These are phyloP conservation scores for Poecilobothrus nobilitatus DNA, from an alignment of 2,888 invertebrate species.

Conservation along the genomic window DNA sequence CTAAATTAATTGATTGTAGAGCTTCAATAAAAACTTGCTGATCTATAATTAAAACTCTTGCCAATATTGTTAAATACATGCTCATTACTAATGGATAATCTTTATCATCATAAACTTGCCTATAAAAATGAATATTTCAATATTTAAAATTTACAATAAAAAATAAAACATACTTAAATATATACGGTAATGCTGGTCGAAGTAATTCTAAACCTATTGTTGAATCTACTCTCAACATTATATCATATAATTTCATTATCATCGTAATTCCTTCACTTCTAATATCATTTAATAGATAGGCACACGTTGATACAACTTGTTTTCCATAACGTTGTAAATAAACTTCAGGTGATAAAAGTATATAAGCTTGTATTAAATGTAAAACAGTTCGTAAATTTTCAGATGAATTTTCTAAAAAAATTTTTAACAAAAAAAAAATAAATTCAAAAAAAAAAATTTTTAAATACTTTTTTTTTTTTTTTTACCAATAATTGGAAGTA, in stretches of 20 bases:
- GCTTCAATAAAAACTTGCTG: constrained; percentile 54
- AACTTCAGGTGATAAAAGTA: constrained; percentile 67
- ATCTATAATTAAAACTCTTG: constrained; percentile 66
- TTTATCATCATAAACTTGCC: constrained; percentile 58
- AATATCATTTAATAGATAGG: constrained; percentile 69
- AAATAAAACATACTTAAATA: constrained; percentile 48
- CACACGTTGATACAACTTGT: constrained; percentile 60
- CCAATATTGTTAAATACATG: constrained; percentile 67
- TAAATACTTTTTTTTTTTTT: neutral
- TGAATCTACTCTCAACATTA: constrained; percentile 65
- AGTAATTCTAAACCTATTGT: constrained; percentile 64
- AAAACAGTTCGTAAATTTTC: constrained; percentile 73
- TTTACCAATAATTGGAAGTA: constrained; percentile 64
- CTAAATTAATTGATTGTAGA: constrained; percentile 47
- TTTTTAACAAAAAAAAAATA: constrained; percentile 7
- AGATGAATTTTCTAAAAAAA: constrained; percentile 61
- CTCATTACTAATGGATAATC: constrained; percentile 67
- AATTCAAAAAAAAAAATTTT: neutral
- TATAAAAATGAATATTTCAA: no score
- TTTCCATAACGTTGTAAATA: constrained; percentile 65
- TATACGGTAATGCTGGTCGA: constrained; percentile 53
- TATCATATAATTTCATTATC: constrained; percentile 65
- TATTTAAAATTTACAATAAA: constrained; percentile 23
- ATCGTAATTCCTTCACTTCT: constrained; percentile 62
- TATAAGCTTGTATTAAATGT: constrained; percentile 73